Evolutionary conservation across 64 coral and sea anemone species (phyloP), one percentile per base, ranked within the genome.

Genomic region (Porites australiensis): DNA sequence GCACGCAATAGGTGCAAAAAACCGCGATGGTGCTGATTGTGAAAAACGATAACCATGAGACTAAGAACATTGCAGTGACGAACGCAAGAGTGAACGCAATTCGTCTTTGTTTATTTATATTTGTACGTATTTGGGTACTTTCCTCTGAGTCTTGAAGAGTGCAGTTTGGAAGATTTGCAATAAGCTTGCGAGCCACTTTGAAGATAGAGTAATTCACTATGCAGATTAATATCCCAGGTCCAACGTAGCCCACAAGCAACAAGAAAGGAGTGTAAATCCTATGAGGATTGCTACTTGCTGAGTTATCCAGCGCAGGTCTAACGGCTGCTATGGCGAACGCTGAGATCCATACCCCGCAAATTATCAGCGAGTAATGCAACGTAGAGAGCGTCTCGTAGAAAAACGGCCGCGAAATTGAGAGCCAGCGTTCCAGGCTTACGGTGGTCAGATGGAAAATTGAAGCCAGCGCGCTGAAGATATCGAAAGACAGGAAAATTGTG

Each of bases 391-490:
- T 79, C 22, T 54, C 51, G 60, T 93, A 86, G 66, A 87, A 49
- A 61, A 93, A 93, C 46, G 91, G 91, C 8, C 79, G 83, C 6
- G 71, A 87, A 93, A 93, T 93, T 0, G 91, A 82, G 1, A 93
- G 22, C 73, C 91, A 93, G 16, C 91, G 71, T 58, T 93, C 91
- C 13, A 87, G 19, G 37, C 82, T 93, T 5, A 93, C 91, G 14
- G 43, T 50, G 21, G 91, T 93, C 10, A 93, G 53, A 57, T 93
- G 91, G 20, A 93, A 93, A 44, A 87, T 93, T 8, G 91, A 93
- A n/a, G 91, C 91, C 12, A 93, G 48, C 6, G 91, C 91, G 51
- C 91, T 93, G 60, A 93, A 93, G 19, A 93, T 93, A 16, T 93
- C 91, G 44, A 93, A 79, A 22, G 20, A 93, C 6, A 54, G 18